Base-by-base conservation (phyloP, 1,140 invertebrate species). In the Macrobrachium rosenbergii region DNA sequence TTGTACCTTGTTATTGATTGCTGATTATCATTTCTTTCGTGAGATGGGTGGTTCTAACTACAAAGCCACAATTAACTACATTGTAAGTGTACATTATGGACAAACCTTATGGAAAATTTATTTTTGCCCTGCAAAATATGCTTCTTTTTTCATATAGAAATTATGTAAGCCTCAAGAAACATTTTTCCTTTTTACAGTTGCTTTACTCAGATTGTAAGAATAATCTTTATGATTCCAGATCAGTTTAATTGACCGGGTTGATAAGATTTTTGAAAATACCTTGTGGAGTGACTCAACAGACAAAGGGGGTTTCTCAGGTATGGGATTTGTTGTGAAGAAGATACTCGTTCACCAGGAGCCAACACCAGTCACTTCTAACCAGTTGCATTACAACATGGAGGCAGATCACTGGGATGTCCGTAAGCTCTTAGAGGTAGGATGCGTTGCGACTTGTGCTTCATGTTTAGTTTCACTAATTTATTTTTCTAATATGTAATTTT, bases 261-360 rank as follows among this genome's bases (percentile, higher is more conserved):
- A 98, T 91, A 98, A 97, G 93, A 98, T 98, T 88, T 98, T 98
- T 91, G 96, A 97, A 92, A 96, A 97, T 89, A 98, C 97, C 12
- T 94, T 96, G 28, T 99, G 97, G 97, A 95, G 96, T 92, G 96
- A 98, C 91, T 91, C 91, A 91, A 59, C 90, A 94, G 93, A 97
- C 89, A 94, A 95, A 91, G 96, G 97, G 91, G 96, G 96, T 6
- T 97, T 97, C 89, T 91, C 91, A 92, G 97, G 96, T 11, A 98
- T 98, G 96, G 97, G 97, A 19, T 98, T 98, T 92, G 97, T 98
- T 0, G 98, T 98, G 83, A 98, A 98, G 91, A 98, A 98, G 92
- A 98, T 98, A 82, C 94, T 98, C 17, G 97, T 99, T 19, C 97
- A 98, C 91, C 97, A 95, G 83, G 96, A 98, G 91, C 95, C 97